A percentile compares a stretch with the other conserved stretches of the same genome.
Conservation (phyloP, 2,888 invertebrate genomes). For the Sinelater perroti region DNA sequence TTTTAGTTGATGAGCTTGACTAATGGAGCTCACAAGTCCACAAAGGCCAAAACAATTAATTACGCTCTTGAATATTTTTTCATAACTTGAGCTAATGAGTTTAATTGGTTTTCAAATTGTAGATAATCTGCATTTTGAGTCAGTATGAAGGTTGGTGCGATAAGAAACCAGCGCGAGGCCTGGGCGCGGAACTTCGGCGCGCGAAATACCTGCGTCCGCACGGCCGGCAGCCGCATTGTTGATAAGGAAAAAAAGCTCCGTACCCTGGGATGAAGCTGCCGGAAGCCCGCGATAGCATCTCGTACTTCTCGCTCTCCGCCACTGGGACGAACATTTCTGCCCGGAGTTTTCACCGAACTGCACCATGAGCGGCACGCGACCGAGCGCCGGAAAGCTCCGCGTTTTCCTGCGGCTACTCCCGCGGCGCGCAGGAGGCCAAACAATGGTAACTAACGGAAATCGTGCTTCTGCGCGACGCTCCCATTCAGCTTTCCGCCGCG, state of each 20-base stretch:
- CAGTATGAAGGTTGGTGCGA: no score
- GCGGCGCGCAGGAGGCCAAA: constrained; percentile 28
- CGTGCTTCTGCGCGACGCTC: constrained; percentile 43
- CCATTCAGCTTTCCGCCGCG: constrained; percentile 21
- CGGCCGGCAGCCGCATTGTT: no score
- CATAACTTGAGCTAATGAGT: no score
- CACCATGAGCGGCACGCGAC: constrained; percentile 18
- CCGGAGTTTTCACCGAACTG: constrained; percentile 21
- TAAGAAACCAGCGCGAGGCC: no score
- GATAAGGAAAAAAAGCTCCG: background rate
- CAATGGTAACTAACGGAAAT: constrained; percentile 30
- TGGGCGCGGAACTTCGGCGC: no score
- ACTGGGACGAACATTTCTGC: constrained; percentile 69
- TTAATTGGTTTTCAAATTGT: no score
- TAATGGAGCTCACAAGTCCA: no score
- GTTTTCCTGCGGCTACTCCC: constrained; percentile 16
- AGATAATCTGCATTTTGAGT: no score
- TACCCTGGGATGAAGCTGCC: constrained; percentile 74
- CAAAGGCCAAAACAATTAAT: no score
- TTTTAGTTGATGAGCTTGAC: no score
- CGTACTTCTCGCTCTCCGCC: constrained; percentile 67
- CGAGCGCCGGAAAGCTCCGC: constrained; percentile 9
- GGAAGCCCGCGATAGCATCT: constrained; percentile 68
- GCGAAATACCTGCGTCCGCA: no score
- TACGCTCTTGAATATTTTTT: no score